These are phyloP conservation scores for Crotalus adamanteus DNA, from an alignment of 2,797 vertebrate species.

Conservation along the genomic window DNA sequence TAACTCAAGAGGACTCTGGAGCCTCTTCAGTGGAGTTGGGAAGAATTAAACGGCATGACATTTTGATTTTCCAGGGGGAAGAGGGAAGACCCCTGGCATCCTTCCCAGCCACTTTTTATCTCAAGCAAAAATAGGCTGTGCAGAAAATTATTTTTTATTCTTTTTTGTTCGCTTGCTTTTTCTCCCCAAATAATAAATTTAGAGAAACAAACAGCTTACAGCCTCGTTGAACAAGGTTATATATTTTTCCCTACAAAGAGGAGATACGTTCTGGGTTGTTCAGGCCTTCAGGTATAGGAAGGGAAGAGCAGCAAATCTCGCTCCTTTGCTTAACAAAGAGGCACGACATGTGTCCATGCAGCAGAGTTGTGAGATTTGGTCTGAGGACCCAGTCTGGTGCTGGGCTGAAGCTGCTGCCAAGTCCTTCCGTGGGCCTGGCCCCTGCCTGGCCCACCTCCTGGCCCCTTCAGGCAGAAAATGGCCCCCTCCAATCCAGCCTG, in stretches of 20 bases:
- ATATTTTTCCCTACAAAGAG: background rate
- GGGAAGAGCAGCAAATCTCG: background rate
- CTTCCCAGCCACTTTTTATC: slow-evolving; percentile 16
- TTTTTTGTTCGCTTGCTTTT: background rate
- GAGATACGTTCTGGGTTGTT: background rate
- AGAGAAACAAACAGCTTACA: background rate
- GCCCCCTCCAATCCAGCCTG: fast-evolving
- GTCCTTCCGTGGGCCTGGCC: fast-evolving
- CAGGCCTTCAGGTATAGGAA: background rate
- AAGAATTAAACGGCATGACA: background rate
- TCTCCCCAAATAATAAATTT: background rate
- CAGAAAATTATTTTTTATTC: background rate
- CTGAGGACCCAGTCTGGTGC: background rate
- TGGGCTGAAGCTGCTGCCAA: background rate
- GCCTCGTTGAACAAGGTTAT: background rate
- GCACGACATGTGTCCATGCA: too few relatives aligned
- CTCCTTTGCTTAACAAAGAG: background rate
- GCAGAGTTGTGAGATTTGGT: background rate
- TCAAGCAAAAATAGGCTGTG: background rate
- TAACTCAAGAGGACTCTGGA: slow-evolving; percentile 12
- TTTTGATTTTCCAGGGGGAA: slow-evolving; percentile 40
- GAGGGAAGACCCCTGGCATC: background rate
- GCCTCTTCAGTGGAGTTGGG: background rate
- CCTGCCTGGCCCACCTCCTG: background rate
- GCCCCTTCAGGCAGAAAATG: background rate